A percentile compares a stretch with the other conserved stretches of the same genome.
phyloP scores from a whole-genome alignment of 2,797 vertebrate species.

The Arctocebus calabarensis region DNA sequence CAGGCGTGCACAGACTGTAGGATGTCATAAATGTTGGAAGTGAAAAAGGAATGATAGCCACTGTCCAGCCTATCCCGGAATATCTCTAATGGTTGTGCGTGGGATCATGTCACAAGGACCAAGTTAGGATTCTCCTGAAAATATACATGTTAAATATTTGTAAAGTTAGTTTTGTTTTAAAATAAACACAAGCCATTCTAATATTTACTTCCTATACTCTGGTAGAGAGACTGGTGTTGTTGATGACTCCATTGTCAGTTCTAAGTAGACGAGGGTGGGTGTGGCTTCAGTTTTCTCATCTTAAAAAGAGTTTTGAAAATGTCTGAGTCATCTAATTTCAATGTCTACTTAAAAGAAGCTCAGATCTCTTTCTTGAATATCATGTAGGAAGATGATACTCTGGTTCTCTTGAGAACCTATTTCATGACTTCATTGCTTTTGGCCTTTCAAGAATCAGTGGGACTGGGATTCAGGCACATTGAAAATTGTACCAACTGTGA shows the following conservation, averaged over 20 bases:
- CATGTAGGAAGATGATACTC: slow-evolving; percentile 55
- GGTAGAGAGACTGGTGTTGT: background rate
- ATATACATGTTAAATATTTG: slow-evolving; percentile 23
- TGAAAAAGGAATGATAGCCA: background rate
- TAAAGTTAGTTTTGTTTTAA: background rate
- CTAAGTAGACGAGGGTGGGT: background rate
- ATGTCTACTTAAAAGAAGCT: slow-evolving; percentile 10
- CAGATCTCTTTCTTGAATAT: slow-evolving; percentile 57
- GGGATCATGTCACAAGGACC: background rate
- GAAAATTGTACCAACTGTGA: slow-evolving; percentile 15
- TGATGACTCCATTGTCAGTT: background rate
- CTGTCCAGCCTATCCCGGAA: background rate
- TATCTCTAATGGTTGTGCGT: background rate
- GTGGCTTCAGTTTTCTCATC: background rate
- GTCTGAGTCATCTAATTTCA: slow-evolving; percentile 63
- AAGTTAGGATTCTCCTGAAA: slow-evolving; percentile 5
- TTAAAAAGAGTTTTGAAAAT: slow-evolving; percentile 25
- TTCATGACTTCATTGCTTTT: slow-evolving; percentile 53
- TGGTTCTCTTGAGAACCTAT: slow-evolving; percentile 32
- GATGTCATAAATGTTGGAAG: background rate
- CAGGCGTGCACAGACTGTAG: background rate
- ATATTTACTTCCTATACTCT: background rate
- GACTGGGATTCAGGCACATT: background rate
- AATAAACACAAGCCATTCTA: background rate
- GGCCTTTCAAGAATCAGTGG: background rate